Evolutionary conservation across 2,797 vertebrate species (phyloP).

Genomic region (Bovichtus diacanthus): DNA sequence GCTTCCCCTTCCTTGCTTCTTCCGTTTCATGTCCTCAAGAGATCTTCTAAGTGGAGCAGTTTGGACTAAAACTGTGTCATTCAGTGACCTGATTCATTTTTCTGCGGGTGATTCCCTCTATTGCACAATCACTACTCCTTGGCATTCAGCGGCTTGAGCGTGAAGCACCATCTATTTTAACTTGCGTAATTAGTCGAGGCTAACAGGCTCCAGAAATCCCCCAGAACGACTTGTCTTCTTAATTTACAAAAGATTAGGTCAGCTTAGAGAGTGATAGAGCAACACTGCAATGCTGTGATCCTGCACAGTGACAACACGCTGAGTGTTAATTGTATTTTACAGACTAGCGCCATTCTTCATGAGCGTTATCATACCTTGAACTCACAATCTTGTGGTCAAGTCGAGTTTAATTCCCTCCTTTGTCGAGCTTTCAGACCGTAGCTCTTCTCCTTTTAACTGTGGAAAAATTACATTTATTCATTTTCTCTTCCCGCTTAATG

Average conservation of each 20-base stretch:
- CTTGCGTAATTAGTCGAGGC: conserved; percentile 24
- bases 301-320: conserved; percentile 3
- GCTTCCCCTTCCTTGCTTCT: conserved; percentile 17
- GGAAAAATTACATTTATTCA: not conserved
- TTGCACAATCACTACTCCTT: conserved; percentile 56
- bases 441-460: not conserved
- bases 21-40: conserved; percentile 55
- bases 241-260: conserved; percentile 19
- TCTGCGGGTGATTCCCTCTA: conserved; percentile 63
- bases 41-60: conserved; percentile 75
- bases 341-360: not conserved
- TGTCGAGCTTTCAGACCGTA: not conserved
- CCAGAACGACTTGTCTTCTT: conserved; percentile 6
- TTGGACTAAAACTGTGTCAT: conserved; percentile 77
- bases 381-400: not conserved
- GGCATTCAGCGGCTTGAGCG: conserved; percentile 21
- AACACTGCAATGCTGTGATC: not conserved
- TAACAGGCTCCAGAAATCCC: conserved; percentile 6
- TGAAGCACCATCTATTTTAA: conserved; percentile 37
- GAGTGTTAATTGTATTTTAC: conserved; percentile 6
- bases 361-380: not conserved
- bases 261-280: not conserved
- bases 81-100: conserved; percentile 78
- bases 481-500: not conserved
- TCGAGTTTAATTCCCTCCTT: not conserved